A percentile compares a stretch with the other conserved stretches of the same genome.
Conservation (phyloP, 2,888 invertebrate genomes). For the Hartigia nigra region DNA sequence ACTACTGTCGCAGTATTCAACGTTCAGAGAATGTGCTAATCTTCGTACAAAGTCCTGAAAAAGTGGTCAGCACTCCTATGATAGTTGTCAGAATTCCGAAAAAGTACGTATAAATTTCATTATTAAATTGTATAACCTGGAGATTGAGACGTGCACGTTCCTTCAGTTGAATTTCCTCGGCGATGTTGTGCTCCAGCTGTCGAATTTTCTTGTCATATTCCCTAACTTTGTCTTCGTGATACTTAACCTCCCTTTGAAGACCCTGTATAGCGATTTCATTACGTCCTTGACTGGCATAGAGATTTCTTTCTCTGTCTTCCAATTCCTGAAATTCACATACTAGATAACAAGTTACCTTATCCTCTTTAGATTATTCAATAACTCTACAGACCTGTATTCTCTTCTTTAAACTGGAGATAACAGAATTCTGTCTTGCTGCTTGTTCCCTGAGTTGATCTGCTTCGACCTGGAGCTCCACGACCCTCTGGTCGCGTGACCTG, state of each 20-base stretch:
- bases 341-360: background rate
- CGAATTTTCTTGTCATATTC: slow-evolving; percentile 81
- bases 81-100: slow-evolving; percentile 3
- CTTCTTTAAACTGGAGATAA: slow-evolving; percentile 83
- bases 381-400: slow-evolving; percentile 70
- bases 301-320: slow-evolving; percentile 80
- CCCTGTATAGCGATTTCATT: slow-evolving; percentile 80
- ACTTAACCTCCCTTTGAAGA: slow-evolving; percentile 78
- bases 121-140: slow-evolving; percentile 41
- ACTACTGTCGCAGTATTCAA: slow-evolving; percentile 76
- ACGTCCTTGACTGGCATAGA: slow-evolving; percentile 73
- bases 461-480: slow-evolving; percentile 82
- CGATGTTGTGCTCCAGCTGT: slow-evolving; percentile 77
- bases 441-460: slow-evolving; percentile 84
- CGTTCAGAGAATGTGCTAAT: slow-evolving; percentile 77
- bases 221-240: slow-evolving; percentile 80
- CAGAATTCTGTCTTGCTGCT: slow-evolving; percentile 83
- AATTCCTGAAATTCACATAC: slow-evolving; percentile 69
- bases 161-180: slow-evolving; percentile 80
- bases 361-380: background rate
- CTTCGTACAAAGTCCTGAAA: slow-evolving; percentile 80
- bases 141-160: slow-evolving; percentile 71
- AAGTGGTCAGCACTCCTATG: slow-evolving; percentile 14
- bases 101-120: background rate
- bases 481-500: slow-evolving; percentile 77